Base-by-base conservation (phyloP, 2,888 invertebrate genomes). In the Cephus rjabovi region DNA sequence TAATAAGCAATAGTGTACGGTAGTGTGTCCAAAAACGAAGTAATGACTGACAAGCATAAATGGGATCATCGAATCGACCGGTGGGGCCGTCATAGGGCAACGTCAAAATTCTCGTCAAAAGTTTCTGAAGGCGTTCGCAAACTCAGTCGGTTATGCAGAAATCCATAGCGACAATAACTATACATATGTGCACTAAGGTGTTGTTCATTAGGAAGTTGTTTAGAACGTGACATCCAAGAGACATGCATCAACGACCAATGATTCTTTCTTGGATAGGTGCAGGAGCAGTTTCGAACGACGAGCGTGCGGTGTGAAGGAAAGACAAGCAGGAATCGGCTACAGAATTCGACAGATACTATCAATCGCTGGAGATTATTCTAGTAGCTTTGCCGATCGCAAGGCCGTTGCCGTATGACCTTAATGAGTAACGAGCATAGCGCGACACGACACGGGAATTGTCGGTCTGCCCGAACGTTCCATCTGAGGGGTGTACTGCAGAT, bases 391-490 rank as follows among this genome's bases (percentile, higher is more conserved):
- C 86, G 87, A 86, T 85, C 83, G 86, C 89, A 89, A 89, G 89
- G 89, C 86, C 87, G 87, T 86, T 86, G 82, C 81, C 86, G 86
- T 86, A 86, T 87, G 89, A 89, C 89, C 89, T 89, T 88, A 89
- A 89, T 89, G 87, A 89, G 88, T 85, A 89, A 86, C 86, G 84
- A 85, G 86, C 86, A 86, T 85, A 86, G 80, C 84, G 81, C 78
- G 76, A 35, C 83, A 80, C 80, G 82, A 82, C 82, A 79, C 81
- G 81, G 78, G 81, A 79, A 31, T 34, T 71, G 76, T 82, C 80
- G 75, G 84, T 78, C 79, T 81, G 75, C 56, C 77, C 71, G 78
- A 34, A 69, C 69, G 74, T 71, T 71, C 71, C 71, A 34, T 71
- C 71, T 30, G 71, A 71, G 34, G 71, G 71, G 71, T 71, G 71